Evolutionary conservation across 2,888 invertebrate species (phyloP), one percentile per base, ranked within the genome.

Genomic region (Polia nebulosa): DNA sequence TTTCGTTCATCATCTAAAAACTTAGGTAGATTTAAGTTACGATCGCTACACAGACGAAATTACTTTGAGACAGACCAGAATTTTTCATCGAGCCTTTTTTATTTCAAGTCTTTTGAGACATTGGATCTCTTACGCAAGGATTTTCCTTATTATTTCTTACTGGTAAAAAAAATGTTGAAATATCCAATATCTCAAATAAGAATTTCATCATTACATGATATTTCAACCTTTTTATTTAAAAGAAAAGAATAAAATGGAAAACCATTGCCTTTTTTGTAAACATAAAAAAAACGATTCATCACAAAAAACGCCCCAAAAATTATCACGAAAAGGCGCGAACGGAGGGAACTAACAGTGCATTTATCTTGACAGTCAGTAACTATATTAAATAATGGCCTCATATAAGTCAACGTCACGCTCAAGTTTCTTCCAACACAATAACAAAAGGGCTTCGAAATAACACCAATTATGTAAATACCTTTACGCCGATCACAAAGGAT

Each of bases 401-500:
- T 75, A 69, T 77, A 80, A 61, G 67, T 76, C 76, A 72, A 72
- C 72, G 80, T 82, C 82, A 80, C 74, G 71, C 78, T 56, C 69
- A 71, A 77, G 63, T 78, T 82, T 58, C 73, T 53, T 80, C 56
- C 51, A 70, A 74, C 83, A 72, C 49, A 79, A 76, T 81, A 80
- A 80, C 74, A 83, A 65, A 70, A 76, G 78, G 58, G 66, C 69
- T 67, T 72, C 70, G 41, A 80, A 83, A 81, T 80, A 83, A 83
- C 68, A 70, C 80, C 77, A 83, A 83, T 83, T 83, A 83, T 83
- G 83, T 83, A 81, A 83, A 83, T 83, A 83, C 81, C 70, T 76
- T 73, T 44, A 68, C 64, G 53, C 57, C 81, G 74, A 76, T 76
- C 74, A 83, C 83, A 83, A 83, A 78, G 64, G 74, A 73, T 53